Base-by-base conservation (phyloP, 1,140 invertebrate genomes). In the Temnothorax nylanderi region DNA sequence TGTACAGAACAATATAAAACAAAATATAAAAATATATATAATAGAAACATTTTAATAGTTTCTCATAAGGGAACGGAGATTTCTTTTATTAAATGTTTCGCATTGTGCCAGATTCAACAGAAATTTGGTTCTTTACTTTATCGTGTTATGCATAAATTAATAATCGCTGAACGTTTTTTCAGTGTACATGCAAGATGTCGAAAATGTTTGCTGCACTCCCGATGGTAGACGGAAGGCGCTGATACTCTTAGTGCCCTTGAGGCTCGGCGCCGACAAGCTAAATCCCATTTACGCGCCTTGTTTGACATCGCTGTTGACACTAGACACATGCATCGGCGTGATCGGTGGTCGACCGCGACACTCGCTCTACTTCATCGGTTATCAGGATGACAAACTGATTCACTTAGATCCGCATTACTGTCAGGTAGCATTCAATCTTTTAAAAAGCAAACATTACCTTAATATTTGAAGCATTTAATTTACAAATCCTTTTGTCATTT, bases 351-450 rank as follows among this genome's bases (percentile, higher is more conserved):
- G 98, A 91, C 98, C 98, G 3, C 98, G 98, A 93, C 98, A 99
- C 96, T 98, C 98, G 11, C 95, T 99, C 6, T 99, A 99, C 95
- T 99, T 99, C 95, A 96, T 99, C 74, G 98, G 98, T 32, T 99
- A 97, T 93, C 98, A 99, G 96, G 98, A 98, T 94, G 98, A 99
- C 92, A 98, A 98, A 94, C 94, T 99, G 64, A 98, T 99, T 91
- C 98, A 98, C 94, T 94, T 99, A 85, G 98, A 99, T 95, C 98
- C 98, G 13, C 98, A 99, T 95, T 98, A 98, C 91, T 98, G 98
- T 92, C 98, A 99, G 34, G 77, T 81, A 54, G 1, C 13, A 21
- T 78, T 65, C 18, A n/a, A 18, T 34, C 34, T 32, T 32, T 78
- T 10, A 32, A 13, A 37, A n/a, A 49, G 8, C 6, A 58, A 41